Evolutionary conservation across 2,113 vertebrate genomes (phyloP), one percentile per base, ranked within the genome.

Genomic region (Semicossyphus pulcher): DNA sequence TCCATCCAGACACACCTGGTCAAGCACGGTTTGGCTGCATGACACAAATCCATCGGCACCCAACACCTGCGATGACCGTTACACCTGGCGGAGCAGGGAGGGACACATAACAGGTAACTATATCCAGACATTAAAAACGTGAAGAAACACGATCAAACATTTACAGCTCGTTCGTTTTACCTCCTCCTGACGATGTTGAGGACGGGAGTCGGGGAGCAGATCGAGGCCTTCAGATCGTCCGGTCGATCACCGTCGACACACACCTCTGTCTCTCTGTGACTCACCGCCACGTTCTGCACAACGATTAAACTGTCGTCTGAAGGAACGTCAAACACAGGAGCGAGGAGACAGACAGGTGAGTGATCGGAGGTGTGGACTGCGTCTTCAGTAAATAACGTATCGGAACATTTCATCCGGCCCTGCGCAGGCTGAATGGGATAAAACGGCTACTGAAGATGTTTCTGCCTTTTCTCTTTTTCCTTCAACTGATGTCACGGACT

Each of bases 1-100:
- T 56, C 31, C 31, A 56, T 56, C 52, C 52, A 56, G 3, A 36
- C 31, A 56, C 52, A 56, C 31, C 52, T 56, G 31, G 52, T 56
- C 31, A 21, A 1, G 3, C 52, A 36, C 10, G 52, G 52, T 21
- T 2, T 3, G 11, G 29, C n/a, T 23, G n/a, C 0, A 11, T 56
- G 52, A 34, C 52, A 54, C 5, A 4, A 32, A 11, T 32, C 8
- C 51, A 54, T 32, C 18, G 18, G 29, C 8, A 54, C 29, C 5
- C 18, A 2, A 34, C 52, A 54, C 29, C 29, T 56, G 31, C 21
- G 12, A 1, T 11, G 52, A 56, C 31, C 11, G n/a, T 36, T 21
- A 56, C 52, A 36, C 31, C 52, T 56, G 51, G 32, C 51, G n/a
- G n/a, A 15, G 26, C 4, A 1, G 9, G 18, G 12, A 12, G 34